phyloP scores from a whole-genome alignment of 92 coral and sea anemone species.

The Porites rus region DNA sequence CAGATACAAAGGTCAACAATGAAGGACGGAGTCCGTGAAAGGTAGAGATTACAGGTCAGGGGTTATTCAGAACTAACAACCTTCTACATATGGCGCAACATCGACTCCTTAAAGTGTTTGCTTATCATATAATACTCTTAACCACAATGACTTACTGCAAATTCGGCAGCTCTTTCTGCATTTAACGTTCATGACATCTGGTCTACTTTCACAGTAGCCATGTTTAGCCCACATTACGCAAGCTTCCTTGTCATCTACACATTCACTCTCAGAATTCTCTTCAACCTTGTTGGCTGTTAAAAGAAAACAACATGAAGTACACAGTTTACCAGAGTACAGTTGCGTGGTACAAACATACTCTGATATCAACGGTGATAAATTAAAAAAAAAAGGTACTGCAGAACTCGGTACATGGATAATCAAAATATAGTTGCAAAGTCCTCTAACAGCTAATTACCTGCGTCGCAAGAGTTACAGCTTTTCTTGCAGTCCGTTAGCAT shows the following conservation, averaged over 20 bases:
- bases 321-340: background rate
- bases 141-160: slow-evolving; percentile 50
- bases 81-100: too few relatives aligned
- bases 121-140: background rate
- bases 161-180: slow-evolving; percentile 83
- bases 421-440: background rate
- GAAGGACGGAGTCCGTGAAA: too few relatives aligned
- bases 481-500: slow-evolving; percentile 80
- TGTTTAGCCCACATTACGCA: slow-evolving; percentile 69
- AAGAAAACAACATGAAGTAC: background rate
- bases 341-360: background rate
- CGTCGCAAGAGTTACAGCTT: slow-evolving; percentile 83
- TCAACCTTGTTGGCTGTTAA: slow-evolving; percentile 21
- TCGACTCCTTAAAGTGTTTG: too few relatives aligned
- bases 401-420: background rate
- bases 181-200: slow-evolving; percentile 77
- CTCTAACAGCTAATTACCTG: slow-evolving; percentile 48
- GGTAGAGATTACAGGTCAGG: too few relatives aligned
- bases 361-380: too few relatives aligned
- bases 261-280: slow-evolving; percentile 41
- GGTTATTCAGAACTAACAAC: too few relatives aligned
- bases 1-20: too few relatives aligned
- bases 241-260: slow-evolving; percentile 51
- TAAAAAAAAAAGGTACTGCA: too few relatives aligned
- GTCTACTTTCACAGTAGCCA: slow-evolving; percentile 77